A percentile compares a stretch with the other conserved stretches of the same genome.
phyloP scores from a whole-genome alignment of 2,888 invertebrate species.

The Stenodera caucasica region DNA sequence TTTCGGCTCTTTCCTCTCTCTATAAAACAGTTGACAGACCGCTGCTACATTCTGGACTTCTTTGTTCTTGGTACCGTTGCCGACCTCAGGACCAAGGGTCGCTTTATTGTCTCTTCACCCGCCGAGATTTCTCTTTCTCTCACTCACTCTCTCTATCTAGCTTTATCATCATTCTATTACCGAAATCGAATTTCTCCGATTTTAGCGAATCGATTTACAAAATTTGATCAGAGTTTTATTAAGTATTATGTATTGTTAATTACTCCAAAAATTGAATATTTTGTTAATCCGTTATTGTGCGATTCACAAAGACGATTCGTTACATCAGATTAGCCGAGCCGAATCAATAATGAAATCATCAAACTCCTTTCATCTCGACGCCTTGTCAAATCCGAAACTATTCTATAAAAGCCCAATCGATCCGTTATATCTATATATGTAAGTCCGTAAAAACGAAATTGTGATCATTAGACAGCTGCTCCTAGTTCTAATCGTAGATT shows the following conservation, averaged over 20 bases:
- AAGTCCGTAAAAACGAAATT: conserved; percentile 28
- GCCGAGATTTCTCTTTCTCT: conserved; percentile 28
- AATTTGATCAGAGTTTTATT: too few species aligned
- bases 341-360: conserved; percentile 37
- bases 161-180: too few species aligned
- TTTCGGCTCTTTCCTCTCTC: conserved; percentile 39
- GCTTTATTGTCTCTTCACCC: conserved; percentile 13
- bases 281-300: too few species aligned
- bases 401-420: conserved; percentile 4
- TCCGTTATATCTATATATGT: conserved; percentile 11
- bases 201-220: too few species aligned
- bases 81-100: conserved; percentile 32
- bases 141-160: too few species aligned
- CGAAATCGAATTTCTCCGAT: background rate
- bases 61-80: conserved; percentile 44
- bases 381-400: background rate
- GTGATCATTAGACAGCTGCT: conserved; percentile 40
- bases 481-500: conserved; percentile 43
- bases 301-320: conserved; percentile 38
- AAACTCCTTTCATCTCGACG: conserved; percentile 23
- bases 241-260: too few species aligned
- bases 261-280: too few species aligned
- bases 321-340: conserved; percentile 36
- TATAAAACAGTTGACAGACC: conserved; percentile 47
- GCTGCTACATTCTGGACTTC: conserved; percentile 39